Conservation (phyloP, 1,140 invertebrate species). For the Teleogryllus occipitalis region DNA sequence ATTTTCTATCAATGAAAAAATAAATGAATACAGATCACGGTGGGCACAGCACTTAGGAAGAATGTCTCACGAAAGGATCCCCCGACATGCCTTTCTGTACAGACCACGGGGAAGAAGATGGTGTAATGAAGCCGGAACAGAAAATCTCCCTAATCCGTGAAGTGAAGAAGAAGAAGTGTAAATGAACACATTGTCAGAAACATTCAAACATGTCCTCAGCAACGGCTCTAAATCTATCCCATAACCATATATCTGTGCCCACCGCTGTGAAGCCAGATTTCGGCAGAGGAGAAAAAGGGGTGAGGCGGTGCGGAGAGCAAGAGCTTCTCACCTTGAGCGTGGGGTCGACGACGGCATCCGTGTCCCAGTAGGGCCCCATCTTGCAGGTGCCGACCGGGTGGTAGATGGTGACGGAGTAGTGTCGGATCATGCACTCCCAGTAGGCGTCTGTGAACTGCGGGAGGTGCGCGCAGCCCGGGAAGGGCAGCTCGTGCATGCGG, state of each 20-base stretch:
- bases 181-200: no score
- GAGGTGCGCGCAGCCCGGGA: constrained; percentile 60
- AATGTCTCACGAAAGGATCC: no score
- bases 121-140: no score
- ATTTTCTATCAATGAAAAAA: no score
- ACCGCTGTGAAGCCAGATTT: background rate
- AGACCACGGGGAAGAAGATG: no score
- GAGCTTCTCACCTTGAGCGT: background rate
- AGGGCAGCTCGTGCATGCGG: constrained; percentile 52
- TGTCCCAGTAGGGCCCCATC: constrained; percentile 82
- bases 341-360: constrained; percentile 78
- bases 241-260: background rate
- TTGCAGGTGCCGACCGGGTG: constrained; percentile 86
- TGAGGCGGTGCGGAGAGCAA: background rate
- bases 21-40: no score
- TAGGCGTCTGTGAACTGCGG: constrained; percentile 59
- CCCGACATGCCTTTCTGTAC: no score
- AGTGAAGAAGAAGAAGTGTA: no score
- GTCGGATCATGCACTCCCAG: constrained; percentile 75
- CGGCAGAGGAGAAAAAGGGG: background rate
- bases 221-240: no score
- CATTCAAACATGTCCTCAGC: no score
- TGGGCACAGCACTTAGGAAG: no score
- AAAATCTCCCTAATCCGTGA: no score
- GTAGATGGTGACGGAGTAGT: constrained; percentile 73